phyloP scores from a whole-genome alignment of 1,140 invertebrate species.

The Anthonomus grandis region DNA sequence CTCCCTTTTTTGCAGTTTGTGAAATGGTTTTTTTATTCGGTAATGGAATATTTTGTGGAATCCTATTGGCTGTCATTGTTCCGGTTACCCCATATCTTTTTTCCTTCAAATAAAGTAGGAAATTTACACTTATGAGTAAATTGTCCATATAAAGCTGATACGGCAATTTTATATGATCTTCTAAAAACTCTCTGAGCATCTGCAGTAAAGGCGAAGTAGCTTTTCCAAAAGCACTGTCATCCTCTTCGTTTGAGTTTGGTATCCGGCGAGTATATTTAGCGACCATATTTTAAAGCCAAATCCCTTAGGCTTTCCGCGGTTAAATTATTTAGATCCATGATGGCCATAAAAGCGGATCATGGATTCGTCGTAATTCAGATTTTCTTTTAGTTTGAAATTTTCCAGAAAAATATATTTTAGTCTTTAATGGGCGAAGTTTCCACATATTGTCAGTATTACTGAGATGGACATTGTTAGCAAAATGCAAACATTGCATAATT shows the following conservation, averaged over 20 bases:
- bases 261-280: slow-evolving; percentile 10
- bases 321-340: slow-evolving; percentile 27
- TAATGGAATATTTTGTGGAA: background rate
- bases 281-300: slow-evolving; percentile 31
- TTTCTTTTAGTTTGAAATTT: background rate
- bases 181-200: background rate
- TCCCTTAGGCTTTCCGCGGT: slow-evolving; percentile 27
- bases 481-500: background rate
- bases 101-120: slow-evolving; percentile 5
- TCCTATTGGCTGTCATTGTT: background rate
- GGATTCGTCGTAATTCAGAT: slow-evolving; percentile 1
- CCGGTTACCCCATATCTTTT: background rate
- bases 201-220: background rate
- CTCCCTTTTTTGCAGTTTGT: slow-evolving; percentile 3
- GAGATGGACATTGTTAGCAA: background rate
- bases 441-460: background rate
- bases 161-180: background rate
- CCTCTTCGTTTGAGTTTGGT: slow-evolving; percentile 11
- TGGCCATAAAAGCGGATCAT: background rate
- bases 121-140: too few species aligned
- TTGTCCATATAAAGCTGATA: slow-evolving; percentile 11
- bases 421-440: background rate
- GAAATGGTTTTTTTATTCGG: too few species aligned
- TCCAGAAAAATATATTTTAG: background rate
- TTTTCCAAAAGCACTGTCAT: slow-evolving; percentile 23